These are phyloP conservation scores for Poeciliopsis infans DNA, from an alignment of 2,797 vertebrate genomes.

Conservation along the genomic window DNA sequence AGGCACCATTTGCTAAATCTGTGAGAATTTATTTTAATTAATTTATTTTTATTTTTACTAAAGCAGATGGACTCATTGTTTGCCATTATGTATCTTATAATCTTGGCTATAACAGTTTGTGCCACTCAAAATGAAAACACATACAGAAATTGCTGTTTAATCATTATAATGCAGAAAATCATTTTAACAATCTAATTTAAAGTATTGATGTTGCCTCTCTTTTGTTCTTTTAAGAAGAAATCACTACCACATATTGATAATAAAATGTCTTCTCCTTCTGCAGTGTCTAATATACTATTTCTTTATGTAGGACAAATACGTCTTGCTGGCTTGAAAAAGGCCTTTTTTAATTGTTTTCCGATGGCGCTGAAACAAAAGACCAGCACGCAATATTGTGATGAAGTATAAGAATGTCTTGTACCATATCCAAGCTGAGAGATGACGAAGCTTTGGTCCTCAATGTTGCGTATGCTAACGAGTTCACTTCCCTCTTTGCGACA, in stretches of 20 bases:
- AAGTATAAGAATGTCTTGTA: conserved; percentile 57
- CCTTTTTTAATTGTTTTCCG: background rate
- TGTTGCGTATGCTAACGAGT: conserved; percentile 85
- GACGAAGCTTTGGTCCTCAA: conserved; percentile 91
- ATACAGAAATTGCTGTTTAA: background rate
- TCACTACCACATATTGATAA: background rate
- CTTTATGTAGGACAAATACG: background rate
- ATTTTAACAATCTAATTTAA: no score
- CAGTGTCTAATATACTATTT: background rate
- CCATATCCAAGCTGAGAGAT: conserved; percentile 91
- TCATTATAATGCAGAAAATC: no score
- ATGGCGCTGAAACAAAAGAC: background rate
- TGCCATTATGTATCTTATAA: background rate
- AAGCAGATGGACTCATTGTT: background rate
- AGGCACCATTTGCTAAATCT: background rate
- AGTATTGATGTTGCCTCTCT: background rate
- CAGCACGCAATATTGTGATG: background rate
- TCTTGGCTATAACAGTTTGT: background rate
- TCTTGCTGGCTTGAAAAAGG: background rate
- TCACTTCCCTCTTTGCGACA: conserved; percentile 89
- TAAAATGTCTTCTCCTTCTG: background rate
- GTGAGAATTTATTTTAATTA: background rate
- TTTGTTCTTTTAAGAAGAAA: no score
- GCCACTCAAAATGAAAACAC: no score
- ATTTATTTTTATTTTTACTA: background rate